Base-by-base conservation (phyloP, 2,797 vertebrate species). In the Melanogrammus aeglefinus region DNA sequence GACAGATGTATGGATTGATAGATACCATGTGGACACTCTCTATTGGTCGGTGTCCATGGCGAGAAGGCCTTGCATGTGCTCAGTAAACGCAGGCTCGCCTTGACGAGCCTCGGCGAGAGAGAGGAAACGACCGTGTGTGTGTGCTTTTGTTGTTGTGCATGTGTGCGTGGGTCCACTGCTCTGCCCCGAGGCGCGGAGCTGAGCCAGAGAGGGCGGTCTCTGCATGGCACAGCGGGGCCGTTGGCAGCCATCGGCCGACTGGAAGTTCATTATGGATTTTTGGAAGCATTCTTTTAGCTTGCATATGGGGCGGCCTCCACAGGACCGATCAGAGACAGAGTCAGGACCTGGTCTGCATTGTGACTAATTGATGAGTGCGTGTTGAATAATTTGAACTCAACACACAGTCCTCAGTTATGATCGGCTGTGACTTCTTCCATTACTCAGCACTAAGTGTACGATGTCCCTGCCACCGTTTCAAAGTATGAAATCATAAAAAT, bases 161-260 rank as follows among this genome's bases (percentile, higher is more conserved):
- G 91, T 93, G 86, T 77, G 63, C 73, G 72, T 36, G 78, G 91
- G 89, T 72, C 87, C 83, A 77, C 84, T 86, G 79, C 77, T 86
- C 93, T 94, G 92, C 88, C 74, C 80, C 84, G 93, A 94, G 94
- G 93, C 95, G 93, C 93, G 94, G 92, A 93, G 91, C 91, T 89
- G 86, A 90, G 91, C 86, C 84, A 9, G 90, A 92, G 89, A 89
- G 88, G 92, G 94, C 84, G 91, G 88, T 87, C 70, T 89, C 86
- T 87, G 91, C 89, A 89, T 81, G 90, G 86, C 91, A 91, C 88
- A 35, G 86, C 90, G 90, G 88, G 73, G 36, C 81, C 85, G 63
- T 24, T 84, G 79, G 85, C 90, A 85, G 91, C 93, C 93, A 38
- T 38, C 36, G 2, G 36, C 36, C 4, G 1, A 38, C 36, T 38